A percentile compares a stretch with the other conserved stretches of the same genome.
Evolutionary conservation across 30 jellyfish, hydroid and myxozoan genomes (phyloP).

Genomic region (Hydractinia symbiolongicarpus): DNA sequence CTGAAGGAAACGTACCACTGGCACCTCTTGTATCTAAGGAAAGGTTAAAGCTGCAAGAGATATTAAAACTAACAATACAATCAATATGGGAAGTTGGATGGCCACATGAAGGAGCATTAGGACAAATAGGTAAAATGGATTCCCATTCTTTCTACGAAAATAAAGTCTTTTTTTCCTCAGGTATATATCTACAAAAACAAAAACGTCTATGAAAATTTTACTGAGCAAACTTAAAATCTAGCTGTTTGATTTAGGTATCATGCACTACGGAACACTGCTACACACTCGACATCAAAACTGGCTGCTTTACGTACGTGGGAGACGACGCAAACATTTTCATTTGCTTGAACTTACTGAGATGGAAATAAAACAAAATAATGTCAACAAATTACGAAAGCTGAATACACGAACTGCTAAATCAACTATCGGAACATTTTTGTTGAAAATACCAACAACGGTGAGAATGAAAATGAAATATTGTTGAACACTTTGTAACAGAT

Average conservation of each 20-base stretch:
- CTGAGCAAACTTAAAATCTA: too few relatives aligned
- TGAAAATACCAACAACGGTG: background rate
- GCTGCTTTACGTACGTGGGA: background rate
- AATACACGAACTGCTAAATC: background rate
- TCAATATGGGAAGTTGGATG: conserved; percentile 14
- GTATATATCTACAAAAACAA: background rate
- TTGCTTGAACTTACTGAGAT: background rate
- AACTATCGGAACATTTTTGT: background rate
- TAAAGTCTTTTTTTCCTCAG: background rate
- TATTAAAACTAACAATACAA: background rate
- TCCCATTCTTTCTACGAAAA: background rate
- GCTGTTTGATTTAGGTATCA: background rate
- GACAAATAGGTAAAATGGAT: background rate
- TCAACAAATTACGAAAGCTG: background rate
- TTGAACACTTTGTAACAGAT: background rate
- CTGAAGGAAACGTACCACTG: conserved; percentile 8
- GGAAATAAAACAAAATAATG: background rate
- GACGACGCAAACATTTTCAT: background rate
- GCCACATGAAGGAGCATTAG: background rate
- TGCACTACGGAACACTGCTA: conserved; percentile 4
- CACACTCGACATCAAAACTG: background rate
- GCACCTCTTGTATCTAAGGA: background rate
- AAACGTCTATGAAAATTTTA: too few relatives aligned
- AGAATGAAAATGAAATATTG: conserved; percentile 9
- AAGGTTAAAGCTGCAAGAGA: background rate